Percentiles rank a stretch among this genome's conserved stretches.
These are phyloP conservation scores for Thysanoteuthis rhombus DNA, from an alignment of 2,888 invertebrate genomes.

Conservation along the genomic window DNA sequence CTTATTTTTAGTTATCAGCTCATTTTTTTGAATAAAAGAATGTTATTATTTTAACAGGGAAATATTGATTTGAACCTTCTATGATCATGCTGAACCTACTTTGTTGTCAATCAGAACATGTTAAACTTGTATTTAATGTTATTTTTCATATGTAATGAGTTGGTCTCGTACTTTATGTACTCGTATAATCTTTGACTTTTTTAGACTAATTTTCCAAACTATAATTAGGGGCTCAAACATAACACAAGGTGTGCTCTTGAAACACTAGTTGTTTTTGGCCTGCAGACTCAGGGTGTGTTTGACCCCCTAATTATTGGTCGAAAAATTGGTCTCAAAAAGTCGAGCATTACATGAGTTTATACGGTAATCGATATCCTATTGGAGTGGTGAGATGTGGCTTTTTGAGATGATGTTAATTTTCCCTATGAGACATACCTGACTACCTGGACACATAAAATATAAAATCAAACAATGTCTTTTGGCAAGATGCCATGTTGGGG, in stretches of 20 bases:
- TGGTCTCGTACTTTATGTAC: no score
- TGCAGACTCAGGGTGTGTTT: no score
- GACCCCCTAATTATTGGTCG: no score
- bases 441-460: neutral
- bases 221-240: no score
- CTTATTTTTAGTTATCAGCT: neutral
- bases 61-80: neutral
- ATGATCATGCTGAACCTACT: neutral
- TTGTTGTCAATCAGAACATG: neutral
- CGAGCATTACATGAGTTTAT: no score
- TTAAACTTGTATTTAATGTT: neutral
- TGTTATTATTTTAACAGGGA: neutral
- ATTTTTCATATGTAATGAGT: neutral
- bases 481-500: no score
- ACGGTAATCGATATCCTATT: neutral
- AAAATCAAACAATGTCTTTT: neutral
- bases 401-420: neutral
- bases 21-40: no score
- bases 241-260: no score
- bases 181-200: no score
- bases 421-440: neutral
- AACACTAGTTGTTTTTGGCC: no score
- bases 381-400: neutral
- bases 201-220: no score
- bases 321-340: no score